Evolutionary conservation across 2,888 invertebrate species (phyloP), one percentile per base, ranked within the genome.

Genomic region (Heliconius cydno): DNA sequence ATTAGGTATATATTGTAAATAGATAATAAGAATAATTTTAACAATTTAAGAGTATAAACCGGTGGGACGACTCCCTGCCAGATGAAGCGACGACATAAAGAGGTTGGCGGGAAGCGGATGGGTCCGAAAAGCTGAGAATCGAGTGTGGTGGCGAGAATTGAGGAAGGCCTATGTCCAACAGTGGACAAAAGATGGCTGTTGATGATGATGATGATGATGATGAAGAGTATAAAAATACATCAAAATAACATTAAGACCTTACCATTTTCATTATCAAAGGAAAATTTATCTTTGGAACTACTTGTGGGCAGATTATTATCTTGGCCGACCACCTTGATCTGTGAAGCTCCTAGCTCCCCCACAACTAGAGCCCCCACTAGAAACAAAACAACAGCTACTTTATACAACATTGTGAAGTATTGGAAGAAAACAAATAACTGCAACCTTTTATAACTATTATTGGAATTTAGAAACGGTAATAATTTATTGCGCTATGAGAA

Each of bases 391-490:
- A 70, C 13, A 7, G 15, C 41, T 25, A 70, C 13, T 46, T 70
- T 70, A 7, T 41, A n/a, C 2, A 70, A 41, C 70, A 70, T 70
- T 25, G n/a, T 70, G 25, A 70, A 70, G 6, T 70, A 25, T 15
- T 70, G 41, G 19, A 70, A 25, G 70, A 70, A 46, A 41, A 70
- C 4, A 41, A 41, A 15, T 15, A 25, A 70, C 3, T 41, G 15
- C 25, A 3, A 25, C 41, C 6, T 70, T 70, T 70, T 70, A 70
- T 70, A 41, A 15, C 41, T 41, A 41, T 46, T 41, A 15, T 41
- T 41, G 70, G 70, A 41, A 70, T 70, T 70, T 70, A 25, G 19
- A 70, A 70, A 41, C 3, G 25, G 15, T 15, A 70, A 70, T 70
- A 15, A 70, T 46, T 41, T 41, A 70, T 38, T 41, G 41, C 10